These are phyloP conservation scores for Orchestia grillus DNA, from an alignment of 1,140 invertebrate genomes.

Conservation along the genomic window DNA sequence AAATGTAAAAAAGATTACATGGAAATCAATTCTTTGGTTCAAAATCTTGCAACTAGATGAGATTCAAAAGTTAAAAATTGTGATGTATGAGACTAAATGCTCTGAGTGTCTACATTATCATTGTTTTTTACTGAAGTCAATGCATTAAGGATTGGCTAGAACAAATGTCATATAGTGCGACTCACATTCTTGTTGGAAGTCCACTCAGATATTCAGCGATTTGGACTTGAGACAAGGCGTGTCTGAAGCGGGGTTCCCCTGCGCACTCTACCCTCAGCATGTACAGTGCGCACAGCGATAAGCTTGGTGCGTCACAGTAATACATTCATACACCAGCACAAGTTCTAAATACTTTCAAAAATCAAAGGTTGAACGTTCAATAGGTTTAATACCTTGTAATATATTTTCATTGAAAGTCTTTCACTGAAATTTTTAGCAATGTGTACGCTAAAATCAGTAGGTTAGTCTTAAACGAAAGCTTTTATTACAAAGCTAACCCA, in stretches of 20 bases:
- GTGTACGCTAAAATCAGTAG: background rate
- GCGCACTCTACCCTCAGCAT: background rate
- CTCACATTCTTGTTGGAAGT: background rate
- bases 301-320: background rate
- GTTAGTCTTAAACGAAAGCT: background rate
- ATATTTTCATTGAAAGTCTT: background rate
- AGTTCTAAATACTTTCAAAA: background rate
- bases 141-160: background rate
- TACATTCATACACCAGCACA: background rate
- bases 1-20: too few relatives aligned
- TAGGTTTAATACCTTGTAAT: background rate
- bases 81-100: too few relatives aligned
- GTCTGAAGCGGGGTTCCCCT: background rate
- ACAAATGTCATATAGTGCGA: background rate
- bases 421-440: background rate
- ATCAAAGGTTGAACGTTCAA: background rate
- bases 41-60: too few relatives aligned
- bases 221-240: background rate
- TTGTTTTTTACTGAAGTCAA: too few relatives aligned
- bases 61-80: too few relatives aligned
- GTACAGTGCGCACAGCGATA: background rate
- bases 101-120: too few relatives aligned
- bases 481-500: background rate
- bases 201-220: background rate
- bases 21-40: too few relatives aligned